A percentile compares a stretch with the other conserved stretches of the same genome.
These are phyloP conservation scores for Laterallus jamaicensis DNA, from an alignment of 2,113 vertebrate species.

Conservation along the genomic window DNA sequence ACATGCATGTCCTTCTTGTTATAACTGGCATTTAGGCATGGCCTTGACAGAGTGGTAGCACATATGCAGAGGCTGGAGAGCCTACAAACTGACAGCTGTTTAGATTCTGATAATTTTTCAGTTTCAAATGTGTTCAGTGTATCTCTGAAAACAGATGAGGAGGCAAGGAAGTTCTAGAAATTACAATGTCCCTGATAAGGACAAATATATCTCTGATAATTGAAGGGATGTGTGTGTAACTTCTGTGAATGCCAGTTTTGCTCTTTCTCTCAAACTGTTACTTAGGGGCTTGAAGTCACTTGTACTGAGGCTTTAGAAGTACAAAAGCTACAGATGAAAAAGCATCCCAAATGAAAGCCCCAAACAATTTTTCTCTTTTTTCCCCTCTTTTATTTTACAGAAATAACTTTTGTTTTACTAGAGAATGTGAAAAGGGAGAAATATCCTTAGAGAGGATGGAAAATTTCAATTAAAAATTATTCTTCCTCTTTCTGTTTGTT, in stretches of 20 bases:
- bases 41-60: not conserved
- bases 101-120: conserved; percentile 27
- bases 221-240: conserved; percentile 35
- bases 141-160: conserved; percentile 45
- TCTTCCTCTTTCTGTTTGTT: conserved; percentile 1
- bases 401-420: not conserved
- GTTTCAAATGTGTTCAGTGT: conserved; percentile 26
- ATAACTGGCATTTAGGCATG: not conserved
- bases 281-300: not conserved
- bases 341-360: not conserved
- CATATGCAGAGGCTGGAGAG: not conserved
- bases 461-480: not conserved
- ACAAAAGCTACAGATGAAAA: conserved; percentile 9
- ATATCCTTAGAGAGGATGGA: not conserved
- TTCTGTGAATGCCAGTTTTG: conserved; percentile 31
- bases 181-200: conserved; percentile 15
- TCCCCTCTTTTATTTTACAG: not conserved
- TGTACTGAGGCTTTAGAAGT: not conserved
- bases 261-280: conserved; percentile 21
- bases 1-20: conserved; percentile 26
- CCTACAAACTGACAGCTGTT: conserved; percentile 29
- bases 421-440: not conserved
- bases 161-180: conserved; percentile 37
- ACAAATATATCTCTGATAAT: not conserved
- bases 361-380: not conserved